Evolutionary conservation across 2,113 vertebrate genomes (phyloP), one percentile per base, ranked within the genome.

Genomic region (Myotis lucifugus): DNA sequence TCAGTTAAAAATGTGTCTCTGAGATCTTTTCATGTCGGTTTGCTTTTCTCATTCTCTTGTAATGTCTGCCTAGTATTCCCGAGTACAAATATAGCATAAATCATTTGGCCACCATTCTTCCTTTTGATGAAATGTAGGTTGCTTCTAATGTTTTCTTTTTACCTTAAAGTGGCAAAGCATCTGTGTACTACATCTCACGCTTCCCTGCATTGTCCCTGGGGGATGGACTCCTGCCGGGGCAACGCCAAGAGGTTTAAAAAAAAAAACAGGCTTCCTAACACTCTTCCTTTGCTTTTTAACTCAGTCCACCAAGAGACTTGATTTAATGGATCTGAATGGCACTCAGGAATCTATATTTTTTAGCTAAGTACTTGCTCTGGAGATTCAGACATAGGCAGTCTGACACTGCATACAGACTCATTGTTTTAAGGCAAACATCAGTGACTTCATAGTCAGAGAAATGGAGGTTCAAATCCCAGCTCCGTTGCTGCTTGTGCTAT

Each of bases 141-240:
- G 19, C 29, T 93, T 77, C n/a, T 61, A 84, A 42, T 89, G 78
- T 73, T 76, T 90, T 37, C 46, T 69, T 76, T 77, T 56, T 4
- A 34, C 52, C 42, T 84, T 78, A n/a, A 66, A 66, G 32, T 34
- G 14, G 14, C 21, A 89, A 48, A 69, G 3, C 29, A 32, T 73
- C 50, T 61, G 10, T 32, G 18, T 48, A 37, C 18, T n/a, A 15
- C 0, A 6, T 27, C 42, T 3, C 3, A 6, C 21, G 12, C 8
- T 52, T 66, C 32, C 66, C 32, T 52, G 72, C 0, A 8, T 27
- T 34, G 34, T 48, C 74, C 29, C 50, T 29, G 0, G 34, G 79
- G 40, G 66, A 32, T 14, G 15, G 11, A 27, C 40, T 66, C 46
- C 46, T 77, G 18, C 66, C 25, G 21, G 1, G 25, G 14, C 8